Evolutionary conservation across 2,888 invertebrate genomes (phyloP).

Genomic region (Ophion ventricosus): DNA sequence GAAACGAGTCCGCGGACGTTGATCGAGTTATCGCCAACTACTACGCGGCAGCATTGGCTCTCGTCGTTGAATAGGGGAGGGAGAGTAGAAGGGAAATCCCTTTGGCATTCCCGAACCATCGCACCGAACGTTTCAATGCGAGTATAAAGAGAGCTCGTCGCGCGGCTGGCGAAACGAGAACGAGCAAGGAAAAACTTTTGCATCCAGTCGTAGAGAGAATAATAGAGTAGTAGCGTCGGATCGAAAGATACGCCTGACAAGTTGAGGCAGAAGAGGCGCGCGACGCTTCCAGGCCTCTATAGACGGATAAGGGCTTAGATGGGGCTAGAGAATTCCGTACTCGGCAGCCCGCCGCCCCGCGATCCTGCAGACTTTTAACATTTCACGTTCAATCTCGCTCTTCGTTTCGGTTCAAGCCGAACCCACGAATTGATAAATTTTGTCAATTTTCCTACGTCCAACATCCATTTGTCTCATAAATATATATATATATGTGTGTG

Average conservation of each 20-base stretch:
- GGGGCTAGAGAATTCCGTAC: constrained; percentile 72
- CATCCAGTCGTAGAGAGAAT: constrained; percentile 32
- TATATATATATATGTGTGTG: too few species aligned
- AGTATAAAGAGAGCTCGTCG: too few species aligned
- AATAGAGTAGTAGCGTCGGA: constrained; percentile 61
- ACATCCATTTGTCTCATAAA: too few species aligned
- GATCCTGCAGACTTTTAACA: not conserved
- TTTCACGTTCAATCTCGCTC: constrained; percentile 61
- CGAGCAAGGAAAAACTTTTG: constrained; percentile 52
- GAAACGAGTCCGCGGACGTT: constrained; percentile 44
- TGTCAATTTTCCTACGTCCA: constrained; percentile 69
- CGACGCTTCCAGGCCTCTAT: constrained; percentile 25
- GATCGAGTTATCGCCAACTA: constrained; percentile 50
- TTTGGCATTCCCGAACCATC: too few species aligned
- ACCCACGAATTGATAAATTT: constrained; percentile 62
- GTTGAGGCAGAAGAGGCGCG: constrained; percentile 38
- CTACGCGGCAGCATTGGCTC: not conserved
- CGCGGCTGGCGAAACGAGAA: not conserved
- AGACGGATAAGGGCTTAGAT: constrained; percentile 73
- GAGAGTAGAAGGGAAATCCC: not conserved
- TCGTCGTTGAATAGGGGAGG: not conserved
- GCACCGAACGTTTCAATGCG: too few species aligned
- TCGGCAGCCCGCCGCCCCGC: constrained; percentile 66
- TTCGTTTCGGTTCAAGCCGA: constrained; percentile 48
- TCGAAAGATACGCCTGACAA: constrained; percentile 70